Conservation (phyloP, 23 tunicate species). For the Ciona savignyi region DNA sequence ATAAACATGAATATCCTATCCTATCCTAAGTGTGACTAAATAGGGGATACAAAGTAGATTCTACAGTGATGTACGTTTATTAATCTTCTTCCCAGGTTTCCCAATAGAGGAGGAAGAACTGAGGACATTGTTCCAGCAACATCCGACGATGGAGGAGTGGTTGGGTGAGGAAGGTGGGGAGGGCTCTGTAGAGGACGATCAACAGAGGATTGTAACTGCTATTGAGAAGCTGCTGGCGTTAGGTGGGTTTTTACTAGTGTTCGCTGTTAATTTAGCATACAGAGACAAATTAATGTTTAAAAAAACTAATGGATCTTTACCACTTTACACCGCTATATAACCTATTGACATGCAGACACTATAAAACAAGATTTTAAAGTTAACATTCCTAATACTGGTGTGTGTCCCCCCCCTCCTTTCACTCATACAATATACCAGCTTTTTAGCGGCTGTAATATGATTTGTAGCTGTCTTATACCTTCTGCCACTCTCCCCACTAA, state of each 20-base stretch:
- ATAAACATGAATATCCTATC: no score
- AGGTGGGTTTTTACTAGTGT: no score
- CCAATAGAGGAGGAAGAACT: slow-evolving; percentile 9
- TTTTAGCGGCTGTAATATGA: not conserved
- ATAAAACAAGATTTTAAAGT: not conserved
- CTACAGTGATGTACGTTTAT: no score
- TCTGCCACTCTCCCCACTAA: not conserved
- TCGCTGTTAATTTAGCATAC: no score
- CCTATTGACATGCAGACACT: not conserved
- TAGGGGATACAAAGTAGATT: no score
- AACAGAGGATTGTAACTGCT: not conserved
- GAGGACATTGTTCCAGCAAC: slow-evolving; percentile 4
- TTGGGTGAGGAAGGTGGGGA: not conserved
- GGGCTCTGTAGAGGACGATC: not conserved
- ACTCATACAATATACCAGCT: not conserved
- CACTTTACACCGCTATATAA: no score
- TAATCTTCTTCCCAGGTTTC: slow-evolving; percentile 5
- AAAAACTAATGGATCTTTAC: no score
- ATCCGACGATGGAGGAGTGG: not conserved
- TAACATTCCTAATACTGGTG: not conserved
- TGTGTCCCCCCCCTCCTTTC: no score
- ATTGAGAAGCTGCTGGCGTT: slow-evolving; percentile 6
- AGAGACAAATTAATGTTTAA: no score
- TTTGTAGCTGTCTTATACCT: not conserved
- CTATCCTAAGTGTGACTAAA: no score